Percentiles rank a stretch among this genome's conserved stretches.
Conservation (phyloP, 2,113 vertebrate species). For the Tricholaema leucomelas region DNA sequence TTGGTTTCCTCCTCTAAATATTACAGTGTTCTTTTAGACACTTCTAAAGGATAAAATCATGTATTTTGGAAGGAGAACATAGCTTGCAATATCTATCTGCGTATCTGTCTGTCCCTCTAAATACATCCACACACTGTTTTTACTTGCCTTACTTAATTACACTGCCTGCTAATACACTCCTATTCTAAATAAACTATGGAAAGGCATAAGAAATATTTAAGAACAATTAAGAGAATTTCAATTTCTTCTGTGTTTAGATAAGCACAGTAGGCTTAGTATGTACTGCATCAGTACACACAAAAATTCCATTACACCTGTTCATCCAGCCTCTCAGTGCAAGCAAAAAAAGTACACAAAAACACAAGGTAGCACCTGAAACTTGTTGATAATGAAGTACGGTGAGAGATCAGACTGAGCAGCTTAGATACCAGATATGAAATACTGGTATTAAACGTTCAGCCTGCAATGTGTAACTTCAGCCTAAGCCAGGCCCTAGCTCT, state of each 20-base stretch:
- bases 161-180: background rate
- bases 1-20: background rate
- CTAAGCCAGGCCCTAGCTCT: background rate
- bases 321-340: background rate
- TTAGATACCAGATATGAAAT: background rate
- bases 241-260: background rate
- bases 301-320: background rate
- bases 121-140: background rate
- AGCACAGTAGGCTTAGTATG: background rate
- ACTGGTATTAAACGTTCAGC: background rate
- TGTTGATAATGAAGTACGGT: background rate
- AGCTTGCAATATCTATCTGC: background rate
- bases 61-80: background rate
- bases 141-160: background rate
- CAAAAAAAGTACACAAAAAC: background rate
- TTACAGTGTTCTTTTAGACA: background rate
- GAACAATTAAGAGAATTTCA: background rate
- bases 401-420: background rate
- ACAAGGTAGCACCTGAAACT: background rate
- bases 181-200: background rate
- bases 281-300: rapidly evolving
- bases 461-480: background rate
- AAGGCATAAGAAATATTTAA: background rate
- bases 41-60: background rate
- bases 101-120: background rate